phyloP scores from a whole-genome alignment of 2,797 vertebrate species.

The Pangasius sanitwongsei region DNA sequence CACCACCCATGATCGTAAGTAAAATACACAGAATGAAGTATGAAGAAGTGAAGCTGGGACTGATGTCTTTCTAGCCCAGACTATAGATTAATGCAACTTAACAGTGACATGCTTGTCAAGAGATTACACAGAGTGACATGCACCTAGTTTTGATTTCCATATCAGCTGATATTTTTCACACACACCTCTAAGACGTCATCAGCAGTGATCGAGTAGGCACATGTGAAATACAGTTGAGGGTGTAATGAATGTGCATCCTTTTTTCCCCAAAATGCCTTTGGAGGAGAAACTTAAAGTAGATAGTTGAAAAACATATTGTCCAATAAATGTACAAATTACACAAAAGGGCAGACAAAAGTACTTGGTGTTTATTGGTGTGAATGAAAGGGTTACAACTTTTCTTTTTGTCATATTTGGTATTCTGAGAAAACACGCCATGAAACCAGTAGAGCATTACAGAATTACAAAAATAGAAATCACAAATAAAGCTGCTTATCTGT shows the following conservation, averaged over 20 bases:
- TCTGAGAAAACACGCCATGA: neutral
- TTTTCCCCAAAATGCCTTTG: too few species aligned
- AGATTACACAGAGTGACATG: too few species aligned
- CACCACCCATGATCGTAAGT: neutral
- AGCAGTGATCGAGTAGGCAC: neutral
- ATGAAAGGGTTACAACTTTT: neutral
- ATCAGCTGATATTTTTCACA: too few species aligned
- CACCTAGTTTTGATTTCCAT: neutral
- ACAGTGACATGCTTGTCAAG: too few species aligned
- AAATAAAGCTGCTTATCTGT: neutral
- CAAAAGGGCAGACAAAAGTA: neutral
- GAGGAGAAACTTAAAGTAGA: too few species aligned
- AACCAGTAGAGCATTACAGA: neutral
- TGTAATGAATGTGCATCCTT: too few species aligned
- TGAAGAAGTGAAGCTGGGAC: neutral
- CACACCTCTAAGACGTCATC: too few species aligned
- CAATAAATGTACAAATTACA: neutral
- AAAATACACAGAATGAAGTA: neutral
- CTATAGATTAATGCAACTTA: neutral
- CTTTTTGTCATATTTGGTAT: neutral
- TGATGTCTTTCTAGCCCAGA: neutral
- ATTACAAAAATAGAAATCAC: neutral
- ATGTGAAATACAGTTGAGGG: neutral
- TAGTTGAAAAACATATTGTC: too few species aligned
- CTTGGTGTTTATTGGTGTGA: neutral